These are phyloP conservation scores for Lymantria dispar DNA, from an alignment of 2,888 invertebrate species.

Conservation along the genomic window DNA sequence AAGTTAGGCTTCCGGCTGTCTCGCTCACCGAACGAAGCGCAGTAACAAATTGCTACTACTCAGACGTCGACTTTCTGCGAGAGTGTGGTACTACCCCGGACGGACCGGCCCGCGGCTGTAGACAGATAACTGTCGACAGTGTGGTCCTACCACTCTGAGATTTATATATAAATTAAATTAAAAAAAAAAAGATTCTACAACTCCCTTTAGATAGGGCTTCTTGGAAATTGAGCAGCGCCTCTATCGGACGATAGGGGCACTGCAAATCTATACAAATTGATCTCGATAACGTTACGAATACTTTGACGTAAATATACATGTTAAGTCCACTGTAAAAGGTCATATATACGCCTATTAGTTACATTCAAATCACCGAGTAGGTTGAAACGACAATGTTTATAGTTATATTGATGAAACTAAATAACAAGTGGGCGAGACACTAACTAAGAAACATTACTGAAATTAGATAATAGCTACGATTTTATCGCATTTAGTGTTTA, in stretches of 20 bases:
- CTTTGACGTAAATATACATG: too few relatives aligned
- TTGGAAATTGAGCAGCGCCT: slow-evolving; percentile 39
- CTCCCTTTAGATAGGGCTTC: slow-evolving; percentile 38
- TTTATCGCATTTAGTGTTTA: background rate
- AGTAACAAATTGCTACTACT: too few relatives aligned
- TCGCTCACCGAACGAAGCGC: too few relatives aligned
- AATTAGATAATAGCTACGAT: slow-evolving; percentile 28
- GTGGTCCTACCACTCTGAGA: too few relatives aligned
- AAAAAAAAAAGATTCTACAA: slow-evolving; percentile 19
- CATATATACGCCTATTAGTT: slow-evolving; percentile 45
- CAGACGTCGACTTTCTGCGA: too few relatives aligned
- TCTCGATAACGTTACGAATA: too few relatives aligned
- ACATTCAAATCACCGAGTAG: slow-evolving; percentile 63
- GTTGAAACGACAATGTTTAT: slow-evolving; percentile 37
- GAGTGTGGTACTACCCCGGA: too few relatives aligned
- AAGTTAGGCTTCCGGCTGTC: too few relatives aligned
- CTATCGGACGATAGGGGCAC: too few relatives aligned
- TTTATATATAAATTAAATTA: background rate
- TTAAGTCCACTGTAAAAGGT: slow-evolving; percentile 58
- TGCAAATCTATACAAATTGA: too few relatives aligned
- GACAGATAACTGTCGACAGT: too few relatives aligned
- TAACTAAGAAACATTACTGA: slow-evolving; percentile 18
- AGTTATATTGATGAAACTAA: slow-evolving; percentile 17
- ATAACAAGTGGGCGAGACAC: slow-evolving; percentile 43
- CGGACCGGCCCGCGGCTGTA: too few relatives aligned